Evolutionary conservation across 2,113 vertebrate genomes (phyloP).

Genomic region (Hypocryptadius cinnamomeus): DNA sequence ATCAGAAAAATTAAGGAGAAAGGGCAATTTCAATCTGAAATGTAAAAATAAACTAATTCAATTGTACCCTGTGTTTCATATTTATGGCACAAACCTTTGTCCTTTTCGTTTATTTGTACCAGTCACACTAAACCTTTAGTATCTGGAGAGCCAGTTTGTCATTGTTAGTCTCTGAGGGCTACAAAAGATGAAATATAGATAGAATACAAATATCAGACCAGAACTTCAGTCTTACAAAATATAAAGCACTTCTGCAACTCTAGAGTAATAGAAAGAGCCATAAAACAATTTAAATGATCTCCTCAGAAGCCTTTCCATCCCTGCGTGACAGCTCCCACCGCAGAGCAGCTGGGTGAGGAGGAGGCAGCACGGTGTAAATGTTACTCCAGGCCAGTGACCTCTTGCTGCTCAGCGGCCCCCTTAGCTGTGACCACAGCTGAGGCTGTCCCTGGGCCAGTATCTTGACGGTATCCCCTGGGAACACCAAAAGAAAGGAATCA

Average conservation of each 20-base stretch:
- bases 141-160: neutral
- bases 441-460: fast-evolving
- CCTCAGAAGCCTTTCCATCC: neutral
- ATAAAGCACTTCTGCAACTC: neutral
- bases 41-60: neutral
- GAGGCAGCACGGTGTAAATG: neutral
- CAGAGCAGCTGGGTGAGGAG: neutral
- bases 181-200: neutral
- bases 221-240: neutral
- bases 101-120: constrained; percentile 9
- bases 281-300: neutral
- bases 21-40: neutral
- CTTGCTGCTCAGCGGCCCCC: neutral
- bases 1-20: neutral
- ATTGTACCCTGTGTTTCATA: neutral
- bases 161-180: neutral
- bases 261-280: neutral
- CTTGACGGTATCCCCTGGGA: neutral
- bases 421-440: neutral
- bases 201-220: neutral
- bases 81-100: neutral
- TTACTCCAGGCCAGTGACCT: neutral
- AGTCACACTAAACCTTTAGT: neutral
- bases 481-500: neutral
- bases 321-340: neutral